A percentile compares a stretch with the other conserved stretches of the same genome.
Evolutionary conservation across 1,140 invertebrate genomes (phyloP).

Genomic region (Aplysia californica): DNA sequence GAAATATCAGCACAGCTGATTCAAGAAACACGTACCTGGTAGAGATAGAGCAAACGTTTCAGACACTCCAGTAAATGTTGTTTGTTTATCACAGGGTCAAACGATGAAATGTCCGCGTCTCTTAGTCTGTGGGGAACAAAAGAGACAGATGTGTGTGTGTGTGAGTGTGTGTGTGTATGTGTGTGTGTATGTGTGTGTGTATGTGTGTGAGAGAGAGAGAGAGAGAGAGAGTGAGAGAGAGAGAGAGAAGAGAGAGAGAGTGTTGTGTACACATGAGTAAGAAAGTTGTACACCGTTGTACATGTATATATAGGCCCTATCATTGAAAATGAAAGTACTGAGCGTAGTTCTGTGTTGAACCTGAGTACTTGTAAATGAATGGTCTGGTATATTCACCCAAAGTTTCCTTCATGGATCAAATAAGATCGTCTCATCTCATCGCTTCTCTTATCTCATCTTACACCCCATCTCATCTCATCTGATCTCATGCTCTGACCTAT

Average conservation of each 20-base stretch:
- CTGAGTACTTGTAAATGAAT: no score
- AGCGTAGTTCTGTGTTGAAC: no score
- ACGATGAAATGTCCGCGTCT: conserved; percentile 41
- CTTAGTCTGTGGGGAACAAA: conserved; percentile 68
- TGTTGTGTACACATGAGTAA: neutral
- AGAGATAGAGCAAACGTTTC: conserved; percentile 61
- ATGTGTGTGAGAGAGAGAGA: neutral
- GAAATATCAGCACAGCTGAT: no score
- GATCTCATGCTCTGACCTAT: no score
- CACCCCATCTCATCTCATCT: no score
- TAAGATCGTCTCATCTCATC: no score
- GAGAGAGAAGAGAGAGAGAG: neutral
- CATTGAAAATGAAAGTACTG: no score
- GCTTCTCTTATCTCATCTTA: no score
- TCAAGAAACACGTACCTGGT: no score
- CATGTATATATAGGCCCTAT: no score
- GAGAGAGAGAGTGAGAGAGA: neutral
- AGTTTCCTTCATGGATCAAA: no score
- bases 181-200: neutral
- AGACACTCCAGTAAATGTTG: conserved; percentile 66
- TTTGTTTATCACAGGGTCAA: conserved; percentile 65
- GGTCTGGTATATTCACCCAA: no score
- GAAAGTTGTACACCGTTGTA: neutral
- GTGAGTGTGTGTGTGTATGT: neutral
- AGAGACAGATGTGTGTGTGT: neutral